Evolutionary conservation across 2,888 invertebrate genomes (phyloP).

Genomic region (Machimus rusticus): DNA sequence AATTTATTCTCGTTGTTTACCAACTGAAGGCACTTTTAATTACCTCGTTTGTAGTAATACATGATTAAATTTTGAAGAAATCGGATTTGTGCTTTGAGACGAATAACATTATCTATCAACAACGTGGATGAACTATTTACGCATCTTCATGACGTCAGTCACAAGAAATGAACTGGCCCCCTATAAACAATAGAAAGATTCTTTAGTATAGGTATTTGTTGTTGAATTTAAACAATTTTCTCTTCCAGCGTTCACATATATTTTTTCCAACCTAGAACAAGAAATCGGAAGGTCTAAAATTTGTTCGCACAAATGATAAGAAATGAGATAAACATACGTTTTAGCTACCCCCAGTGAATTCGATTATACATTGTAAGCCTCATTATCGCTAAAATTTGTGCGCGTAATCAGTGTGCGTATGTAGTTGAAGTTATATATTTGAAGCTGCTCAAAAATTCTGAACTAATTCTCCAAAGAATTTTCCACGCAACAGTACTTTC

Average conservation of each 20-base stretch:
- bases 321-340: not conserved
- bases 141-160: not conserved
- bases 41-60: not conserved
- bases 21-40: not conserved
- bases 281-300: not conserved
- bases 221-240: not conserved
- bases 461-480: not conserved
- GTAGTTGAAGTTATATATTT: constrained; percentile 10
- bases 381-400: not conserved
- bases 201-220: not conserved
- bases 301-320: not conserved
- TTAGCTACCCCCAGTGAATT: constrained; percentile 24
- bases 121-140: not conserved
- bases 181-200: not conserved
- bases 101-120: not conserved
- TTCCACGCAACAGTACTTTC: not conserved
- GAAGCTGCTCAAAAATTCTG: not conserved
- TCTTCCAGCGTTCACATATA: not conserved
- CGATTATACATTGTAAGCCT: constrained; percentile 19
- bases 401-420: not conserved
- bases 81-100: not conserved
- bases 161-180: not conserved
- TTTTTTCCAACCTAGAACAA: not conserved
- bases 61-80: not conserved
- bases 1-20: not conserved